phyloP scores from a whole-genome alignment of 2,113 vertebrate species.

The Ceyx cyanopectus region DNA sequence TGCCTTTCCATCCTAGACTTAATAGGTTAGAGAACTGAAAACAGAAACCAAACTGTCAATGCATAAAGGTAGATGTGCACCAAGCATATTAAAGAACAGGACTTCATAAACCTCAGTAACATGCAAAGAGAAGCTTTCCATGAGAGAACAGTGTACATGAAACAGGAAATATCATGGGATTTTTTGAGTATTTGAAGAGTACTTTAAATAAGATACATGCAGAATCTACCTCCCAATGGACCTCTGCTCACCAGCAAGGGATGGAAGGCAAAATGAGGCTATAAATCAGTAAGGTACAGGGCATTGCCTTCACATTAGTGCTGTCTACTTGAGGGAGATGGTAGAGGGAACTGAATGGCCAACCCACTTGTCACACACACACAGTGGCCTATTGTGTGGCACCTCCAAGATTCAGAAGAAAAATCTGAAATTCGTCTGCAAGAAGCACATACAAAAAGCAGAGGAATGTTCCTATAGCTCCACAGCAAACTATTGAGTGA shows the following conservation, averaged over 20 bases:
- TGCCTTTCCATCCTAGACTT: background rate
- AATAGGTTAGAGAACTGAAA: background rate
- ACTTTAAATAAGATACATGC: background rate
- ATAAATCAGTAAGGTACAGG: background rate
- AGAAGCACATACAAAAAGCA: background rate
- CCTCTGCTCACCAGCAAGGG: background rate
- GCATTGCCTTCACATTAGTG: background rate
- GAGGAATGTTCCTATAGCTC: background rate
- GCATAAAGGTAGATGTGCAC: background rate
- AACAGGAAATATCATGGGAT: rapidly evolving
- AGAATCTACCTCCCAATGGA: background rate
- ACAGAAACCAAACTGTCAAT: background rate
- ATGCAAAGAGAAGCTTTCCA: background rate
- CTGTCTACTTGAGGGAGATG: background rate
- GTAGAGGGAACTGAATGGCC: background rate
- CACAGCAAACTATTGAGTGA: background rate
- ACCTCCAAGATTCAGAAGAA: background rate
- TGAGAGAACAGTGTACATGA: background rate
- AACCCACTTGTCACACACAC: background rate
- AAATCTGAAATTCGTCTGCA: background rate
- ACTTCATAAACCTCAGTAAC: background rate
- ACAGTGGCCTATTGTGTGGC: rapidly evolving
- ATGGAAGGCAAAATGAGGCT: background rate
- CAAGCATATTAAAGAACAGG: background rate
- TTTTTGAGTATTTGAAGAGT: background rate